phyloP scores from a whole-genome alignment of 2,797 vertebrate species.

The Ctenopoma kingsleyae region DNA sequence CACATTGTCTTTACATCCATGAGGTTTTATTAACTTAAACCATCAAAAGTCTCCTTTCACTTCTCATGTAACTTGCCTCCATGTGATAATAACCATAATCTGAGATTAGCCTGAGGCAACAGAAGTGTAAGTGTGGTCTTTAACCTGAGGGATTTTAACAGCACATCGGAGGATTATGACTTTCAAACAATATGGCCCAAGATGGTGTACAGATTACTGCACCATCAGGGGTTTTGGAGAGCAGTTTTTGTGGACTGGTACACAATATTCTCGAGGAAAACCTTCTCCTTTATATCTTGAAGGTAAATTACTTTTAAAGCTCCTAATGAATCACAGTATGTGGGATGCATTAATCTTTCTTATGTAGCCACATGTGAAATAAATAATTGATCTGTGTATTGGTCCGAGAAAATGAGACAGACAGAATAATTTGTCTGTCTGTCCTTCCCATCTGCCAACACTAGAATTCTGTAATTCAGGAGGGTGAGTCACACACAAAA shows the following conservation, averaged over 20 bases:
- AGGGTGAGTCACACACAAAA: slow-evolving; percentile 14
- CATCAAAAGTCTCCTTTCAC: slow-evolving; percentile 56
- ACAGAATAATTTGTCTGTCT: slow-evolving; percentile 83
- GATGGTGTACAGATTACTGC: slow-evolving; percentile 63
- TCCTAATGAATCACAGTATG: slow-evolving; percentile 62
- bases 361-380: slow-evolving; percentile 68
- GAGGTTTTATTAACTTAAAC: slow-evolving; percentile 21
- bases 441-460: slow-evolving; percentile 77
- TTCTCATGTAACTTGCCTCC: slow-evolving; percentile 35
- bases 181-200: slow-evolving; percentile 70
- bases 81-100: slow-evolving; percentile 69
- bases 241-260: neutral
- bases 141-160: slow-evolving; percentile 72
- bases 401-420: slow-evolving; percentile 73
- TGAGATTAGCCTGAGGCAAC: slow-evolving; percentile 79
- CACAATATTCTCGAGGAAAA: neutral
- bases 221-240: slow-evolving; percentile 5
- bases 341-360: slow-evolving; percentile 66
- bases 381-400: slow-evolving; percentile 85
- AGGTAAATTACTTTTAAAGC: neutral
- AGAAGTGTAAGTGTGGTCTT: slow-evolving; percentile 73
- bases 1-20: neutral
- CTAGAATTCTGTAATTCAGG: slow-evolving; percentile 45
- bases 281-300: neutral
- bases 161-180: slow-evolving; percentile 69